These are phyloP conservation scores for Dasypogon diadema DNA, from an alignment of 2,888 invertebrate genomes.

Conservation along the genomic window DNA sequence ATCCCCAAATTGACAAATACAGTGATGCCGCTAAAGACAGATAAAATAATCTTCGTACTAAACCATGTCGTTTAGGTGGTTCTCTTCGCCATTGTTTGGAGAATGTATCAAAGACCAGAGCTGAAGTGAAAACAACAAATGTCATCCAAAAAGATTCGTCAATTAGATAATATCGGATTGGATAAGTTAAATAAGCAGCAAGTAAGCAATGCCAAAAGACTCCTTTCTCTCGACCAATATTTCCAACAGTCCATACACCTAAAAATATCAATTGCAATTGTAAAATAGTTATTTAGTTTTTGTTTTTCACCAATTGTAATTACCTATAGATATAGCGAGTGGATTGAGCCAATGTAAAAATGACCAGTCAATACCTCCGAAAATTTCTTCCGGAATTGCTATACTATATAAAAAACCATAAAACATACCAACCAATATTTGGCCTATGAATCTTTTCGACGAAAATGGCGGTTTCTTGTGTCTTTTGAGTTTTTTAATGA, in stretches of 20 bases:
- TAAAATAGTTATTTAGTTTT: background rate
- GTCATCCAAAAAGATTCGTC: slow-evolving; percentile 81
- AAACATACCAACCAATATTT: slow-evolving; percentile 82
- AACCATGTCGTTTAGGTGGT: slow-evolving; percentile 70
- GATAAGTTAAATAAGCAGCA: slow-evolving; percentile 77
- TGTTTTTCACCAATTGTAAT: slow-evolving; percentile 26
- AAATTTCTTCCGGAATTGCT: slow-evolving; percentile 82
- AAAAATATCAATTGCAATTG: slow-evolving; percentile 59
- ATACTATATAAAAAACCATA: slow-evolving; percentile 82
- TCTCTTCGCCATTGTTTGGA: slow-evolving; percentile 84
- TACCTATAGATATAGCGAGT: slow-evolving; percentile 79
- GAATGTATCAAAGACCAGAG: slow-evolving; percentile 79
- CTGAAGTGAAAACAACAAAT: slow-evolving; percentile 75
- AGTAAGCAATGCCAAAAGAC: slow-evolving; percentile 77
- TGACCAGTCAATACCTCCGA: slow-evolving; percentile 78
- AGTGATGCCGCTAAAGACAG: slow-evolving; percentile 75
- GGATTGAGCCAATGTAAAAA: slow-evolving; percentile 82
- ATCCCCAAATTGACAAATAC: slow-evolving; percentile 80
- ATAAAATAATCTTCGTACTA: slow-evolving; percentile 72
- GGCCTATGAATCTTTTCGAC: slow-evolving; percentile 80
- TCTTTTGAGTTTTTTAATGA: slow-evolving; percentile 73
- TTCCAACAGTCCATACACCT: slow-evolving; percentile 93
- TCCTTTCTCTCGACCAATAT: slow-evolving; percentile 87
- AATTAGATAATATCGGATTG: slow-evolving; percentile 78
- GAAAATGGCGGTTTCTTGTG: slow-evolving; percentile 86